phyloP scores from a whole-genome alignment of 1,140 invertebrate species.

The Drosophila carrolli region DNA sequence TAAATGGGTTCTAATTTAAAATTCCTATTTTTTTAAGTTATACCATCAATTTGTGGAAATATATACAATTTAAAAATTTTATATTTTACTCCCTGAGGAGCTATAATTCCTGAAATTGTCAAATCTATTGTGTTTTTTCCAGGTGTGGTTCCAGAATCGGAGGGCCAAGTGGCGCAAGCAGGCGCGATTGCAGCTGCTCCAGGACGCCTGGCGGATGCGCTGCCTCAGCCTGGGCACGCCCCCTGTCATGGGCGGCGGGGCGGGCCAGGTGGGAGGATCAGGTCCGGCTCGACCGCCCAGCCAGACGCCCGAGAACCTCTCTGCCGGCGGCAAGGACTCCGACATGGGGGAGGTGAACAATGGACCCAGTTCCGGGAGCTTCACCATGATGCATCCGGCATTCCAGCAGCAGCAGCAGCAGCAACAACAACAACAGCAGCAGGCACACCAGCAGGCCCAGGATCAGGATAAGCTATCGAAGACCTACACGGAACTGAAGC shows the following conservation, averaged over 20 bases:
- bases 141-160: conserved; percentile 97
- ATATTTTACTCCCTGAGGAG: too few relatives aligned
- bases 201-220: conserved; percentile 95
- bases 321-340: conserved; percentile 52
- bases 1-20: too few relatives aligned
- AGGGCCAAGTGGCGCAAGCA: conserved; percentile 95
- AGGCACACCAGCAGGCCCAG: conserved; percentile 30
- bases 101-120: too few relatives aligned
- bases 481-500: conserved; percentile 82
- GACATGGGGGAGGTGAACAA: conserved; percentile 30
- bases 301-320: conserved; percentile 72
- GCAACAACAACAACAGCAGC: conserved; percentile 39
- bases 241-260: conserved; percentile 85
- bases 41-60: too few relatives aligned
- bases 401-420: conserved; percentile 72
- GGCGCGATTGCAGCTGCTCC: conserved; percentile 92
- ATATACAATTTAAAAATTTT: too few relatives aligned
- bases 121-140: background rate
- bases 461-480: conserved; percentile 68
- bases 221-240: conserved; percentile 90
- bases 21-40: too few relatives aligned
- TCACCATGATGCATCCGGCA: conserved; percentile 84
- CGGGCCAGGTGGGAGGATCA: conserved; percentile 11
- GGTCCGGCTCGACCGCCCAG: conserved; percentile 29
- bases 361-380: conserved; percentile 38